Evolutionary conservation across 1,140 invertebrate species (phyloP).

Genomic region (Varroa destructor): DNA sequence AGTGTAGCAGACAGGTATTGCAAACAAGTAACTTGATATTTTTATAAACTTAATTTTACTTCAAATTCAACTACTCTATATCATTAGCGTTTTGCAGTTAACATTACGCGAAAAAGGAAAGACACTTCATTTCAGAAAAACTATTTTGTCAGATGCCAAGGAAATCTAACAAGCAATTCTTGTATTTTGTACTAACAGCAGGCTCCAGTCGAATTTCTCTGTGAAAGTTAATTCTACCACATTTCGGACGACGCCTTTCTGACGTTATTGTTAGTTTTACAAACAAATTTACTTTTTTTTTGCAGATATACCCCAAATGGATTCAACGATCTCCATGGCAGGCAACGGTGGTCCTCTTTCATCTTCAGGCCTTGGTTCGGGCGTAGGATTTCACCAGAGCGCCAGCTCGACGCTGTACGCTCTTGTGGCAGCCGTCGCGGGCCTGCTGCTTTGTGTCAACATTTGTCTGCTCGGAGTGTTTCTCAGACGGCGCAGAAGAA

Average conservation of each 20-base stretch:
- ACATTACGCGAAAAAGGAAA: too few relatives aligned
- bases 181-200: too few relatives aligned
- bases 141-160: too few relatives aligned
- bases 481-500: constrained; percentile 8
- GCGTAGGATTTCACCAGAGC: background rate
- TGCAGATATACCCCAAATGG: constrained; percentile 20
- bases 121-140: too few relatives aligned
- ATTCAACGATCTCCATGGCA: background rate
- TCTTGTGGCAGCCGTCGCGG: background rate
- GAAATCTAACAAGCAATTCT: too few relatives aligned
- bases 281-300: background rate
- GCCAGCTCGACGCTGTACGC: background rate
- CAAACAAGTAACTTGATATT: too few relatives aligned
- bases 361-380: background rate
- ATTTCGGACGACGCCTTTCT: background rate
- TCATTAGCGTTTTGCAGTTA: too few relatives aligned
- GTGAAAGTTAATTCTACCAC: too few relatives aligned
- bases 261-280: background rate
- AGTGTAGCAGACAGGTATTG: too few relatives aligned
- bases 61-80: too few relatives aligned
- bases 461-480: constrained; percentile 12
- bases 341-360: background rate
- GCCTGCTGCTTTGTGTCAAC: constrained; percentile 23
- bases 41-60: too few relatives aligned
- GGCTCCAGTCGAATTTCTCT: too few relatives aligned